Conservation (phyloP, 2,797 vertebrate genomes). For the Odontamblyopus lacepedii region DNA sequence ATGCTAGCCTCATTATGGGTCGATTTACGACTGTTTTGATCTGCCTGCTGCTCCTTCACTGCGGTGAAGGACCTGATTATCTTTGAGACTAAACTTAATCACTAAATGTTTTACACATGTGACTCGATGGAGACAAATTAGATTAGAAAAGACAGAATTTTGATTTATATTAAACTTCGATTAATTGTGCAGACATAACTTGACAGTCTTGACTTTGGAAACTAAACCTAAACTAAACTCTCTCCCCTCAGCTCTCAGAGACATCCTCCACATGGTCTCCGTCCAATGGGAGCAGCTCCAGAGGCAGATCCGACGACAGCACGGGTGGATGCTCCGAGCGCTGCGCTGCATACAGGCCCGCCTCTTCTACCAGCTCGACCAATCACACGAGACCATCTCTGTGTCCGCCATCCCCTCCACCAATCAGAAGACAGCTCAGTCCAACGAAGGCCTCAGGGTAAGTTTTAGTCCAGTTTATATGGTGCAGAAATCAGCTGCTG, state of each 20-base stretch:
- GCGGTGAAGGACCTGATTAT: too few relatives aligned
- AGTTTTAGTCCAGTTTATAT: slow-evolving; percentile 49
- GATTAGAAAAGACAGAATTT: too few relatives aligned
- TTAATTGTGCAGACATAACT: too few relatives aligned
- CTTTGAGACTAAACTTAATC: too few relatives aligned
- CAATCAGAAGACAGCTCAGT: slow-evolving; percentile 63
- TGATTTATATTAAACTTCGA: too few relatives aligned
- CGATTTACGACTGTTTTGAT: too few relatives aligned
- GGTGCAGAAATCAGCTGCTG: background rate
- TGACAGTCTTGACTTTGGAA: too few relatives aligned
- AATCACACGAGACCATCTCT: slow-evolving; percentile 27
- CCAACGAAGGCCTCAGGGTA: slow-evolving; percentile 83
- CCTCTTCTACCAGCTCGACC: slow-evolving; percentile 80
- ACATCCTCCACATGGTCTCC: slow-evolving; percentile 93
- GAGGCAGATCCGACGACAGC: slow-evolving; percentile 95
- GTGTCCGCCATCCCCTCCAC: slow-evolving; percentile 10
- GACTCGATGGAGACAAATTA: too few relatives aligned
- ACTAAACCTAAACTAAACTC: too few relatives aligned
- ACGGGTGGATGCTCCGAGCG: slow-evolving; percentile 94
- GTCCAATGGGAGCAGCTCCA: slow-evolving; percentile 97
- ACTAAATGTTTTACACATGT: too few relatives aligned
- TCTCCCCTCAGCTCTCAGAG: slow-evolving; percentile 85
- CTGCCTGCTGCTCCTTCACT: too few relatives aligned
- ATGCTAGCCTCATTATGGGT: too few relatives aligned
- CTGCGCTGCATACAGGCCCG: slow-evolving; percentile 92